Conservation (phyloP, 2,113 vertebrate species). For the Lichenostomus cassidix region DNA sequence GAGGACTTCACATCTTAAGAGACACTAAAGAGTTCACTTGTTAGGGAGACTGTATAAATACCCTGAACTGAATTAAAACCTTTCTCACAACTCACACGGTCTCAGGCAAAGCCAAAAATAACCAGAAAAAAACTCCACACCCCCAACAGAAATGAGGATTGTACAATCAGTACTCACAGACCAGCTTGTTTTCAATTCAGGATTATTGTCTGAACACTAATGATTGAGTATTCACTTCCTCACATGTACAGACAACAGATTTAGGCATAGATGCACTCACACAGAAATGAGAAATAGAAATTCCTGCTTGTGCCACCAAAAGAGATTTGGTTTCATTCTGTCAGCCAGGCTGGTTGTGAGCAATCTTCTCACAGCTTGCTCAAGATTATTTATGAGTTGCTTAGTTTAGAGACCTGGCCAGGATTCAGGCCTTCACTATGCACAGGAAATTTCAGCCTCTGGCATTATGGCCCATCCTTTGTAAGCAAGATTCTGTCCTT, state of each 20-base stretch:
- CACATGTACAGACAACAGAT: not conserved
- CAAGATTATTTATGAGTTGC: constrained; percentile 58
- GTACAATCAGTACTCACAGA: not conserved
- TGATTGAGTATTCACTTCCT: not conserved
- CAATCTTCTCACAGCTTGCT: constrained; percentile 55
- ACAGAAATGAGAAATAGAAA: not conserved
- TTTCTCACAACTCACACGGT: not conserved
- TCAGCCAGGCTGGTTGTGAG: constrained; percentile 38
- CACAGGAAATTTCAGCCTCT: constrained; percentile 56
- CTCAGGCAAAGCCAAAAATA: constrained; percentile 23
- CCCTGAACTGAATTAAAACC: not conserved
- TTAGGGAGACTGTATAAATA: not conserved
- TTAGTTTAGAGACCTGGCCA: constrained; percentile 52
- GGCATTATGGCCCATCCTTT: constrained; percentile 35
- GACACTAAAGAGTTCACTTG: not conserved
- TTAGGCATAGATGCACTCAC: not conserved
- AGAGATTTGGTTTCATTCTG: not conserved
- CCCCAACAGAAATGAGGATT: not conserved
- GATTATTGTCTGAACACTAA: not conserved
- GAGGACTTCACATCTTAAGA: not conserved
- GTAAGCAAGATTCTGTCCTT: constrained; percentile 43
- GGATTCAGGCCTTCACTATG: constrained; percentile 34
- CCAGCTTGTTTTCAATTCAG: not conserved
- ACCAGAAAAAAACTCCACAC: not conserved
- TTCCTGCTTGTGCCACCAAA: constrained; percentile 23